These are phyloP conservation scores for Carollia perspicillata DNA, from an alignment of 2,113 vertebrate genomes.

Conservation along the genomic window DNA sequence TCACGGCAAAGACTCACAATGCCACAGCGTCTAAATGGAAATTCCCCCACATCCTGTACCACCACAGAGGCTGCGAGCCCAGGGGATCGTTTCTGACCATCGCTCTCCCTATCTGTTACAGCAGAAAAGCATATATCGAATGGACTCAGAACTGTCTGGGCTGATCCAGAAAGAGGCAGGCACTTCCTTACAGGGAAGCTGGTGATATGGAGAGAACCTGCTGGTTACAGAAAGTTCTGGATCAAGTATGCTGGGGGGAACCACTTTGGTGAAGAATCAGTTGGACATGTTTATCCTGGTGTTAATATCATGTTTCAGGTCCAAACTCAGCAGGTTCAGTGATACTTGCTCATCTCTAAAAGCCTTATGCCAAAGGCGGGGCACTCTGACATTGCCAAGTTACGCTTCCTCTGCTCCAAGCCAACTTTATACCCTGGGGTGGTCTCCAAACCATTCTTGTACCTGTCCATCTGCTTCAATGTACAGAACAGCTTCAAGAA, in stretches of 20 bases:
- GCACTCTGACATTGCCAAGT: neutral
- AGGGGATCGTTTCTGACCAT: neutral
- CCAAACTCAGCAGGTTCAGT: neutral
- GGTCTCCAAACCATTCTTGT: neutral
- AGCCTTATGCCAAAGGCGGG: neutral
- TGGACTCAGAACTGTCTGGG: neutral
- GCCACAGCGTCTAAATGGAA: accelerated
- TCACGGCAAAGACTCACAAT: neutral
- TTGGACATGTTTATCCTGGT: accelerated
- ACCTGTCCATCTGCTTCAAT: neutral
- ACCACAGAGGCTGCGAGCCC: accelerated
- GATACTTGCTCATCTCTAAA: neutral
- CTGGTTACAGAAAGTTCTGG: neutral
- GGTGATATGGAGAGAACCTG: neutral
- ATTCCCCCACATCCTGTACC: neutral
- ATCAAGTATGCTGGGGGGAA: neutral
- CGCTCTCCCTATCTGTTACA: neutral
- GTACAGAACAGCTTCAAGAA: neutral
- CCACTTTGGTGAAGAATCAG: neutral
- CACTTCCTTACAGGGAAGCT: neutral
- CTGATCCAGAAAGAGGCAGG: neutral
- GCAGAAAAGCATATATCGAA: neutral
- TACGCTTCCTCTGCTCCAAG: neutral
- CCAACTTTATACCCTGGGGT: neutral
- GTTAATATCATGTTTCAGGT: neutral